Evolutionary conservation across 2,888 invertebrate species (phyloP), one percentile per base, ranked within the genome.

Genomic region (Synanthedon myopaeformis): DNA sequence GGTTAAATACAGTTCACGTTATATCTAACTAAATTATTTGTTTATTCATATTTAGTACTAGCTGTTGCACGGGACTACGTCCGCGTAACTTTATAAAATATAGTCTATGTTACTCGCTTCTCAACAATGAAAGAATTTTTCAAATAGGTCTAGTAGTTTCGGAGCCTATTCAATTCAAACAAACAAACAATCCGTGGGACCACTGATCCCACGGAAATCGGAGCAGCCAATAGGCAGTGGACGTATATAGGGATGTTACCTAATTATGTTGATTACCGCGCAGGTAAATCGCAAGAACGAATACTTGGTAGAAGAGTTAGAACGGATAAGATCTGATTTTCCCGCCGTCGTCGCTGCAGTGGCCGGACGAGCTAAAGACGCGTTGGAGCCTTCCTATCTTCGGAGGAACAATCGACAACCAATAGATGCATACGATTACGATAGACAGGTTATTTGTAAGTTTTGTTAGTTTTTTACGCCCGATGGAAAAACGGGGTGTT

Each of bases 281-380:
- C 14, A 71, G 71, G 66, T 86, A 53, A 84, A 79, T 53, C 76
- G 72, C 49, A 86, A 85, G 58, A 84, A 87, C 54, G 80, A 83
- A 58, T 70, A 68, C 3, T 63, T 87, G 19, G 78, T 81, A 56
- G 63, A 52, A 11, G 84, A 86, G 59, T 74, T 87, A 67, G 76
- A 82, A 59, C 74, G 77, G 4, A 69, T 86, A 54, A 72, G 84
- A 2, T 62, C 74, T 1, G 72, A 67, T 11, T 57, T 83, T 53
- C 84, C 86, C 0, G 74, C 70, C 1, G 70, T n/a, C n/a, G n/a
- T 77, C 54, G 69, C 76, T 3, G 77, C 78, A n/a, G 79, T 80
- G 1, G 79, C 82, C 0, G 72, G 67, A 0, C 75, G 78, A 13
- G 78, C 78, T 10, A 75, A 72, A 56, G 82, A 82, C 6, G 77